phyloP scores from a whole-genome alignment of 2,113 vertebrate species.

The Clupea harengus region DNA sequence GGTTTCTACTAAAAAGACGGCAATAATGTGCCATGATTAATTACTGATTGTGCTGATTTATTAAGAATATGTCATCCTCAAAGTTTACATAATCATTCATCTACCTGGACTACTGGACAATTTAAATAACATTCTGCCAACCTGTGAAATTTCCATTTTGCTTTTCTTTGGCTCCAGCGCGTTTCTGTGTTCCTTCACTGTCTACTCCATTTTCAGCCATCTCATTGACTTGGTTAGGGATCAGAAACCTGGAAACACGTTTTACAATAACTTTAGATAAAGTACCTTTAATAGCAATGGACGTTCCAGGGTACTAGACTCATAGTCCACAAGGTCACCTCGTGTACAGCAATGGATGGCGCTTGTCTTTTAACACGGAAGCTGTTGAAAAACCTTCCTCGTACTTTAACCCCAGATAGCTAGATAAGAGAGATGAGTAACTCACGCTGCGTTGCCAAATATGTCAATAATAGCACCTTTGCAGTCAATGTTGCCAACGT shows the following conservation, averaged over 20 bases:
- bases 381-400: not conserved
- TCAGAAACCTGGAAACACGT: not conserved
- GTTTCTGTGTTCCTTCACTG: constrained; percentile 83
- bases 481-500: not conserved
- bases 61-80: not conserved
- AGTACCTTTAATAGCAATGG: not conserved
- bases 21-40: not conserved
- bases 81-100: not conserved
- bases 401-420: not conserved
- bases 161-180: constrained; percentile 80
- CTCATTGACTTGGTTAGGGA: constrained; percentile 57
- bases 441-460: not conserved
- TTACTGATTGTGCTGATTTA: not conserved
- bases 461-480: not conserved
- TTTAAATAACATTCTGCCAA: constrained; percentile 50
- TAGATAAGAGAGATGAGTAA: not conserved
- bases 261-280: not conserved
- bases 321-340: constrained; percentile 15
- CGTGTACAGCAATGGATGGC: not conserved
- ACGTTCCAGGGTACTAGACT: not conserved
- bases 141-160: constrained; percentile 90
- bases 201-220: constrained; percentile 95
- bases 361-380: not conserved
- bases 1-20: not conserved
- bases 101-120: constrained; percentile 12